phyloP scores from a whole-genome alignment of 1,140 invertebrate species.

The honey bee (Apis mellifera) region DNA sequence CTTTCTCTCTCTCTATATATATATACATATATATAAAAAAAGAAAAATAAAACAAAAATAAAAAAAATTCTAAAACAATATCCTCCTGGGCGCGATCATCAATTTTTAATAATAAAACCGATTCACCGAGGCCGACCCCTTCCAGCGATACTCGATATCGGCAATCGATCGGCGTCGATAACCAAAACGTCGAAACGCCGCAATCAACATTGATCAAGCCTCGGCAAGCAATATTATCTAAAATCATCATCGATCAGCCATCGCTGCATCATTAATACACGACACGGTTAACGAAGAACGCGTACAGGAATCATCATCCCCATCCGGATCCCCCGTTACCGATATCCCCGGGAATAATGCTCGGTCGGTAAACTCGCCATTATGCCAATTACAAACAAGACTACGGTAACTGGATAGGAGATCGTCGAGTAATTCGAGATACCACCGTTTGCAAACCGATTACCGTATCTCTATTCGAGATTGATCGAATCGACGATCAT shows the following conservation, averaged over 20 bases:
- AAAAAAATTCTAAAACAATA: too few relatives aligned
- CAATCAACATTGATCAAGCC: neutral
- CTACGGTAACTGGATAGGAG: slow-evolving; percentile 1
- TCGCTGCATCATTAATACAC: neutral
- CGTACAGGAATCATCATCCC: neutral
- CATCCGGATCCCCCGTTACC: neutral
- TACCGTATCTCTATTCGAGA: neutral
- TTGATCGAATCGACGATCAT: neutral
- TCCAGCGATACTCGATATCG: neutral
- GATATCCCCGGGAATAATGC: neutral
- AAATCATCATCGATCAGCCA: slow-evolving; percentile 1
- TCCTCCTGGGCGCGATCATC: too few relatives aligned
- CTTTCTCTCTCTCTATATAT: too few relatives aligned
- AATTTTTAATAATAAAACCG: too few relatives aligned
- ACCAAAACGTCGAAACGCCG: neutral
- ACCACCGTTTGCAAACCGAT: slow-evolving; percentile 12
- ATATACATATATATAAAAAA: too few relatives aligned
- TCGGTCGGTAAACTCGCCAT: slow-evolving; percentile 13
- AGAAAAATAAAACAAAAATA: too few relatives aligned
- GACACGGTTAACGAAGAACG: slow-evolving; percentile 23
- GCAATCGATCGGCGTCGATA: neutral
- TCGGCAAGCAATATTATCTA: neutral
- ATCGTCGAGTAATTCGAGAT: slow-evolving; percentile 17
- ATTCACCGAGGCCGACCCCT: too few relatives aligned
- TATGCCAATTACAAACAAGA: slow-evolving; percentile 17